Base-by-base conservation (phyloP, 2,797 vertebrate genomes). In the Aphelocoma californica region DNA sequence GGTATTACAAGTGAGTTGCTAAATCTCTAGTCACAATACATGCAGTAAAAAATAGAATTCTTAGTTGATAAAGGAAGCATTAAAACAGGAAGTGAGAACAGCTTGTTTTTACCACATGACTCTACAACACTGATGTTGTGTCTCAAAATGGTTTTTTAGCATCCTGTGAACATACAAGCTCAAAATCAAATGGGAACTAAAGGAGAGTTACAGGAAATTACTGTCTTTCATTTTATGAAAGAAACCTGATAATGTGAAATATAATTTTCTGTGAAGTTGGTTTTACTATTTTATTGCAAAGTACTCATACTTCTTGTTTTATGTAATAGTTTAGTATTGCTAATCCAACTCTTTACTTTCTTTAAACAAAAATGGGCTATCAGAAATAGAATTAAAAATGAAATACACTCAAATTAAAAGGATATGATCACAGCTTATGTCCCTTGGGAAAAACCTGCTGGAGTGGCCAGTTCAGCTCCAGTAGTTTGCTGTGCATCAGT, bases 21-120 rank as follows among this genome's bases (percentile, higher is more conserved):
- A 50, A n/a, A 65, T 65, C 73, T 77, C 38, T 12, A 54, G 38
- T n/a, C 61, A 81, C n/a, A 62, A 14, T 34, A 81, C 1, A 14
- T 45, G 23, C 74, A 36, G 28, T 78, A 64, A 78, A 81, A 86
- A 91, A 70, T 1, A 75, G 51, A 78, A 65, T 15, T 20, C 38
- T 56, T 36, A 79, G 48, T 34, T 81, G 48, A 81, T 38, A 78
- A 69, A 85, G 65, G 57, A 91, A 93, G 16, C 34, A 32, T 32
- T 64, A 58, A 78, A 94, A 78, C 11, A 69, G 44, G 92, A 96
- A 95, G 72, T 65, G 75, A 93, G 72, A 83, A 4, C 36, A 47
- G 36, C 12, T 61, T 7, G 38, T 29, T 73, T 93, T 69, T 58
- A 73, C 18, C 57, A 70, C 74, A 75, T 31, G 34, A 89, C 42